A percentile compares a stretch with the other conserved stretches of the same genome.
Evolutionary conservation across 2,797 vertebrate species (phyloP).

Genomic region (Pangasius larnaudii): DNA sequence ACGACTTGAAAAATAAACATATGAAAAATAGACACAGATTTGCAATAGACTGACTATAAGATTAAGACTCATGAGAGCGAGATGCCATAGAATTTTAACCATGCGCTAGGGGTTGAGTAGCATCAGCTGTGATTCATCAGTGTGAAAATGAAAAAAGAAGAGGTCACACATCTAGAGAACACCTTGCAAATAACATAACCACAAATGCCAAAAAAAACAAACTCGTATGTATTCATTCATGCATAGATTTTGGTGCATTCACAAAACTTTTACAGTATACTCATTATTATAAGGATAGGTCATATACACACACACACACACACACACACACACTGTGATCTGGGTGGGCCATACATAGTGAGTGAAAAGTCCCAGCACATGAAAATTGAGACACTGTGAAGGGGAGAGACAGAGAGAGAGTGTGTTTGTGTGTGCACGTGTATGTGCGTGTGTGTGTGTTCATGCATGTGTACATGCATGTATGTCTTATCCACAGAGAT

Average conservation of each 20-base stretch:
- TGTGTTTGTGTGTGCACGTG: slow-evolving; percentile 17
- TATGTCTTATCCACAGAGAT: slow-evolving; percentile 34
- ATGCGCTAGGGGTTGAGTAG: slow-evolving; percentile 30
- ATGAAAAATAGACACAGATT: slow-evolving; percentile 33
- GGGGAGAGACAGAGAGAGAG: slow-evolving; percentile 21
- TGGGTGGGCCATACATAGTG: slow-evolving; percentile 59
- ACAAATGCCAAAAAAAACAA: neutral
- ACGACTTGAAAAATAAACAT: slow-evolving; percentile 47
- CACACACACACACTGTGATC: slow-evolving; percentile 17
- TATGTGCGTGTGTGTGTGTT: slow-evolving; percentile 27
- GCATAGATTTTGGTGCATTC: slow-evolving; percentile 35
- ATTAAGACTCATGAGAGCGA: slow-evolving; percentile 53
- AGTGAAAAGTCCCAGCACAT: slow-evolving; percentile 56
- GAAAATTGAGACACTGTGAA: slow-evolving; percentile 62
- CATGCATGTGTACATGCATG: slow-evolving; percentile 25
- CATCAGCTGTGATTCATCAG: slow-evolving; percentile 60
- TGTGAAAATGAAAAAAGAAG: slow-evolving; percentile 27
- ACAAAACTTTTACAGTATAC: slow-evolving; percentile 19
- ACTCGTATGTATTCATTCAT: neutral
- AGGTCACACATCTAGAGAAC: slow-evolving; percentile 25
- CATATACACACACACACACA: slow-evolving; percentile 29
- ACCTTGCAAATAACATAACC: slow-evolving; percentile 9
- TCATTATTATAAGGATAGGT: slow-evolving; percentile 35
- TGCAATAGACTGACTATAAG: slow-evolving; percentile 31
- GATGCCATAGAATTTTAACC: slow-evolving; percentile 29